A percentile compares a stretch with the other conserved stretches of the same genome.
Evolutionary conservation across 2,888 invertebrate species (phyloP).

Genomic region (Drosophila rubida): DNA sequence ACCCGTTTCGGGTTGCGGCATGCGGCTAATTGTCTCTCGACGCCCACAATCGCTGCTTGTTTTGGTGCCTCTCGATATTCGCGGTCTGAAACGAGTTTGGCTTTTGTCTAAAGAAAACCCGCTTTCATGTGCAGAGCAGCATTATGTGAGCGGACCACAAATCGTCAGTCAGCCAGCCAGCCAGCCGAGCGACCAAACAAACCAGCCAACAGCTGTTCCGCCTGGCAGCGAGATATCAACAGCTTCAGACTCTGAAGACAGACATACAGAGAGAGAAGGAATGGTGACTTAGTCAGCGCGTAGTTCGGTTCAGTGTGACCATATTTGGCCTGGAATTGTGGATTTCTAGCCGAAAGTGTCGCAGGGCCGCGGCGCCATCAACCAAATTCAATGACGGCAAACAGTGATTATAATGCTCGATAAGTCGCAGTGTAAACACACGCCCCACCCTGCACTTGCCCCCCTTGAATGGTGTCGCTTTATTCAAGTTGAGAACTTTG

Average conservation of each 20-base stretch:
- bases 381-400: conserved; percentile 26
- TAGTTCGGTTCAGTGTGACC: conserved; percentile 30
- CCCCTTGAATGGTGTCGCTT: conserved; percentile 6
- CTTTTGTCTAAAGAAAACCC: conserved; percentile 43
- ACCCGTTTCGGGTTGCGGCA: conserved; percentile 72
- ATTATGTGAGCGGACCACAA: conserved; percentile 37
- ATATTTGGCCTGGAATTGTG: conserved; percentile 49
- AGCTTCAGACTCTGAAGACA: background rate
- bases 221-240: background rate
- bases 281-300: conserved; percentile 21
- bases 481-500: background rate
- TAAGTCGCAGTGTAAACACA: conserved; percentile 8
- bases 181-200: background rate
- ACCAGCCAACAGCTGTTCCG: conserved; percentile 44
- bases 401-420: conserved; percentile 4
- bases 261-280: conserved; percentile 8
- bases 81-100: conserved; percentile 46
- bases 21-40: conserved; percentile 74
- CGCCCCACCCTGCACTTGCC: conserved; percentile 9
- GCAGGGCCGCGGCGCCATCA: conserved; percentile 21
- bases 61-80: conserved; percentile 41
- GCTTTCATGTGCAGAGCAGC: conserved; percentile 48
- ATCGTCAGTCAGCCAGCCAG: conserved; percentile 7
- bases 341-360: conserved; percentile 27
- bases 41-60: conserved; percentile 62